A percentile compares a stretch with the other conserved stretches of the same genome.
Evolutionary conservation across 2,797 vertebrate species (phyloP).

Genomic region (Mastacembelus armatus): DNA sequence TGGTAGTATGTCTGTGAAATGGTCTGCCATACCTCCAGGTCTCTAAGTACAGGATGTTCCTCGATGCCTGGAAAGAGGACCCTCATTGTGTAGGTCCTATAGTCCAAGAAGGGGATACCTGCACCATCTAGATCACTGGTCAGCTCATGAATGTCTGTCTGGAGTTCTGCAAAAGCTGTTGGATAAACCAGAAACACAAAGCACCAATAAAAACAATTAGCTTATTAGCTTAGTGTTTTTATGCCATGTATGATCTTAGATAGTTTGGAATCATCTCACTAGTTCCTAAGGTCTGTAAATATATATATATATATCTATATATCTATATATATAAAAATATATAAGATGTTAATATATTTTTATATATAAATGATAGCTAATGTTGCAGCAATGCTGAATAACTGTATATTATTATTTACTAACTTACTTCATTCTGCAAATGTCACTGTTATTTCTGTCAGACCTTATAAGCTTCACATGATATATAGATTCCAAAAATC

Average conservation of each 20-base stretch:
- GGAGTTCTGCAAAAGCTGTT: conserved; percentile 96
- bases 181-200: conserved; percentile 23
- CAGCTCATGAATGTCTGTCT: conserved; percentile 97
- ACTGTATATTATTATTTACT: neutral
- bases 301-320: no score
- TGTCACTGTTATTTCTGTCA: neutral
- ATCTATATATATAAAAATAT: no score
- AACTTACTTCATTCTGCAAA: neutral
- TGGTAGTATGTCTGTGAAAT: neutral
- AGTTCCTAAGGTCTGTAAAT: neutral
- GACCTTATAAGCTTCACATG: neutral
- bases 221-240: neutral
- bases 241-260: neutral
- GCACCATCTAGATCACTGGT: conserved; percentile 98
- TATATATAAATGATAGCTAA: neutral
- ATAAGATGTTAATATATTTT: no score
- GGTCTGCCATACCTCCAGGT: conserved; percentile 90
- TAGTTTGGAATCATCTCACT: neutral
- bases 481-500: neutral
- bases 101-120: conserved; percentile 97
- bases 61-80: conserved; percentile 98
- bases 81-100: conserved; percentile 97
- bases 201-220: neutral
- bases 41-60: conserved; percentile 96
- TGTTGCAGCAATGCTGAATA: neutral